A percentile compares a stretch with the other conserved stretches of the same genome.
These are phyloP conservation scores for Aphaenogaster ashmeadi DNA, from an alignment of 1,140 invertebrate species.

Conservation along the genomic window DNA sequence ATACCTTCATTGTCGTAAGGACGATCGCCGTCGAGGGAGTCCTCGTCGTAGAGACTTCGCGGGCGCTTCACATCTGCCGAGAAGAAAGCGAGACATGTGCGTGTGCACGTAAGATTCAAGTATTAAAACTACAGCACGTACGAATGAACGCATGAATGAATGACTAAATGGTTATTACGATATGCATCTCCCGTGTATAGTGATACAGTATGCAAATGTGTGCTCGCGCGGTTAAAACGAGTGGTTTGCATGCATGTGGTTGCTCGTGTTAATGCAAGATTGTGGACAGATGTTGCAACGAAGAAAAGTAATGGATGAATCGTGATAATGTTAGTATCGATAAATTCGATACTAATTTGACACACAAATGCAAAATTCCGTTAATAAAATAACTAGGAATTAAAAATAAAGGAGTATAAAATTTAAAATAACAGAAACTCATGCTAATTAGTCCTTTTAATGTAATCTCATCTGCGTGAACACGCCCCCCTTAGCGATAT, in stretches of 20 bases:
- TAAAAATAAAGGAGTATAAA: background rate
- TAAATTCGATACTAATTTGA: background rate
- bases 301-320: slow-evolving; percentile 5
- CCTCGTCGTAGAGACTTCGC: slow-evolving; percentile 85
- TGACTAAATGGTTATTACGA: slow-evolving; percentile 1
- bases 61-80: slow-evolving; percentile 86
- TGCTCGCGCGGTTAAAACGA: slow-evolving; percentile 4
- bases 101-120: slow-evolving; percentile 74
- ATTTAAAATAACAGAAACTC: background rate
- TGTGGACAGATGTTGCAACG: background rate
- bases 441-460: background rate
- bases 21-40: slow-evolving; percentile 86
- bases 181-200: slow-evolving; percentile 35
- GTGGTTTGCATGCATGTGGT: slow-evolving; percentile 50
- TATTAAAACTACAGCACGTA: slow-evolving; percentile 62
- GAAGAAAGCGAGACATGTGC: slow-evolving; percentile 81
- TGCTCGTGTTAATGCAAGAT: slow-evolving; percentile 14
- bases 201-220: slow-evolving; percentile 1
- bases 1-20: slow-evolving; percentile 85
- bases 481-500: background rate
- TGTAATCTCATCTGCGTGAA: background rate
- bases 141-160: slow-evolving; percentile 56
- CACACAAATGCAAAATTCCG: background rate
- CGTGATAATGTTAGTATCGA: background rate
- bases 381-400: slow-evolving; percentile 12